Evolutionary conservation across 2,797 vertebrate genomes (phyloP), one percentile per base, ranked within the genome.

Genomic region (Hippocampus kuda): DNA sequence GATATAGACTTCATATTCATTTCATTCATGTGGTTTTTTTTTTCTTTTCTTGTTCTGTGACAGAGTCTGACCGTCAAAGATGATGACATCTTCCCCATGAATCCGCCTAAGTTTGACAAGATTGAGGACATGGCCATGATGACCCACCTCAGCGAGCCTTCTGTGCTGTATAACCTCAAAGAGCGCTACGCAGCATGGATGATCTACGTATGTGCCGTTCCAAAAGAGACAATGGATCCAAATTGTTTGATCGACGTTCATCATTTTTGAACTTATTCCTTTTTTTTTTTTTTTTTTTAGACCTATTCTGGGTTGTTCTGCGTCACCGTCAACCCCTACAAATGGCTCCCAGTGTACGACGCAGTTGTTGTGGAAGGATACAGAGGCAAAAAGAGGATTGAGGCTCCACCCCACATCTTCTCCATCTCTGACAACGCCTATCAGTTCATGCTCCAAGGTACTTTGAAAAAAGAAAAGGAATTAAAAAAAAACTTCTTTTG

Each of bases 121-220:
- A 88, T 91, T 76, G 90, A 91, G 85, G 90, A 91, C 88, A 91
- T 91, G 90, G 89, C 86, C 80, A 91, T 91, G 89, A 88, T 91
- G 90, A 91, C 90, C 75, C 88, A 90, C 80, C 89, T 91, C 81
- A 87, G 80, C 0, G 94, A 96, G 70, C 92, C 94, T 0, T 13
- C 91, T 27, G 94, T 96, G 88, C 88, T 95, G 89, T 96, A 93
- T 86, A 96, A 95, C 91, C 94, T 96, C 91, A 96, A 96, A 93
- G 94, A 95, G 90, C 93, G 93, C 51, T 96, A 95, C 0, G 93
- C 93, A 87, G 93, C 94, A 75, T 95, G 94, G 94, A 95, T 96
- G 94, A 95, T 96, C 88, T 94, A 94, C 79, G 89, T 84, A 63
- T 79, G 82, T 79, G 80, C 30, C 51, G 26, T 48, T 51, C n/a